These are phyloP conservation scores for Arothron firmamentum DNA, from an alignment of 2,113 vertebrate genomes.

Conservation along the genomic window DNA sequence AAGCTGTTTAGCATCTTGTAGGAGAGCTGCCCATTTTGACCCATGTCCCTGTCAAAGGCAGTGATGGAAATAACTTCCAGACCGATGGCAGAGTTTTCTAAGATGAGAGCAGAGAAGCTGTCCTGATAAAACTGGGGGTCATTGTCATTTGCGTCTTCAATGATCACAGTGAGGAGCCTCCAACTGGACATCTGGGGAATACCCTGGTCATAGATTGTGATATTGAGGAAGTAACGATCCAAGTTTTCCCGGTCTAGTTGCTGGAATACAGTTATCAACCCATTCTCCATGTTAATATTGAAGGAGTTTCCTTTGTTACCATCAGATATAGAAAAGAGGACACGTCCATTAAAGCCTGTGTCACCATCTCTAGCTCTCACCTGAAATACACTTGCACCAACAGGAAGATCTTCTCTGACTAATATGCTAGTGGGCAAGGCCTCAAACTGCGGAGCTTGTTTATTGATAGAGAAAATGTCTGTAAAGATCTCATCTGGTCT, in stretches of 20 bases:
- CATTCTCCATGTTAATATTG: slow-evolving; percentile 86
- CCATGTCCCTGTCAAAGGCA: slow-evolving; percentile 87
- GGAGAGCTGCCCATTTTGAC: slow-evolving; percentile 83
- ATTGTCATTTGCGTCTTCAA: slow-evolving; percentile 95
- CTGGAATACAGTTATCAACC: slow-evolving; percentile 84
- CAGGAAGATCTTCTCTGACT: slow-evolving; percentile 84
- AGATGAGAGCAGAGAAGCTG: slow-evolving; percentile 79
- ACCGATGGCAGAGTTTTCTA: slow-evolving; percentile 84
- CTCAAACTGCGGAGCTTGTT: slow-evolving; percentile 90
- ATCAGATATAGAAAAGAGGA: slow-evolving; percentile 88
- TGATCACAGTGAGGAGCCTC: slow-evolving; percentile 86
- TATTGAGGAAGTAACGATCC: slow-evolving; percentile 91
- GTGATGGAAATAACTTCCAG: slow-evolving; percentile 85
- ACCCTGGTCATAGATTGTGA: slow-evolving; percentile 93
- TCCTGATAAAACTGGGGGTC: slow-evolving; percentile 84
- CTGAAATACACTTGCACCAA: slow-evolving; percentile 82
- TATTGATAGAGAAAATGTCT: slow-evolving; percentile 88
- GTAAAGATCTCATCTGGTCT: slow-evolving; percentile 80
- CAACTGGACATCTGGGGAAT: slow-evolving; percentile 84
- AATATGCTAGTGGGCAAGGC: slow-evolving; percentile 88
- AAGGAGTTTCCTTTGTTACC: slow-evolving; percentile 91
- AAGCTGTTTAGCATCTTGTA: slow-evolving; percentile 84
- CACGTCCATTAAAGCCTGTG: slow-evolving; percentile 87
- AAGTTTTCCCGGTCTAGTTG: slow-evolving; percentile 87
- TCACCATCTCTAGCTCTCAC: slow-evolving; percentile 88